phyloP scores from a whole-genome alignment of 2,113 vertebrate genomes.

The Meriones unguiculatus region DNA sequence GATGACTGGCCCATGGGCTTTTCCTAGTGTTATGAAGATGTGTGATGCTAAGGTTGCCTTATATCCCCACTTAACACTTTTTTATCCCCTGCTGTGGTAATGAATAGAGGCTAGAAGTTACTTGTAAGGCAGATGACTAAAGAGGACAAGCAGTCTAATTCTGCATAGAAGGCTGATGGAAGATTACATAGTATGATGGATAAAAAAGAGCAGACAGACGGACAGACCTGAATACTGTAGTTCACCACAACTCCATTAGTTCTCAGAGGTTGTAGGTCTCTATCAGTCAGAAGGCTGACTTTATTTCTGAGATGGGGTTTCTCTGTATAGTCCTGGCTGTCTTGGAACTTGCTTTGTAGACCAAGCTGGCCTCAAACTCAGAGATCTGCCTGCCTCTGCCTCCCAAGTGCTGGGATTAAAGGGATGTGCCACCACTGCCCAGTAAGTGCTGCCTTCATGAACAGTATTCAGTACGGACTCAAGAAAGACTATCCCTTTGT shows the following conservation, averaged over 20 bases:
- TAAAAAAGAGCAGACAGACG: background rate
- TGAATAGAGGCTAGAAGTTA: slow-evolving; percentile 16
- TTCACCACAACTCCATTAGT: background rate
- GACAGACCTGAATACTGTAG: background rate
- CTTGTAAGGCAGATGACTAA: background rate
- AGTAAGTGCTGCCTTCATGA: background rate
- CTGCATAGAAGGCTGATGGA: background rate
- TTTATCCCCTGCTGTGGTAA: background rate
- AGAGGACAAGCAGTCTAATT: background rate
- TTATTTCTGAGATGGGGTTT: no score
- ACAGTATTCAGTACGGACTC: background rate
- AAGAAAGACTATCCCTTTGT: background rate
- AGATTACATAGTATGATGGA: background rate
- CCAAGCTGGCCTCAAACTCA: no score
- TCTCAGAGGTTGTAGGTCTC: background rate
- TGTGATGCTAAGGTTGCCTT: background rate
- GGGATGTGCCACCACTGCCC: no score
- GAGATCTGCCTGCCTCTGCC: no score
- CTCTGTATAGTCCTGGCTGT: no score
- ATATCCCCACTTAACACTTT: background rate
- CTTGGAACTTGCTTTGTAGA: no score
- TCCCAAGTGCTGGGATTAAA: no score
- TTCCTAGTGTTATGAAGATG: background rate
- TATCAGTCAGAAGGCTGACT: background rate
- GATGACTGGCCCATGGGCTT: background rate